Base-by-base conservation (phyloP, 2,797 vertebrate species). In the Setipinna tenuifilis region DNA sequence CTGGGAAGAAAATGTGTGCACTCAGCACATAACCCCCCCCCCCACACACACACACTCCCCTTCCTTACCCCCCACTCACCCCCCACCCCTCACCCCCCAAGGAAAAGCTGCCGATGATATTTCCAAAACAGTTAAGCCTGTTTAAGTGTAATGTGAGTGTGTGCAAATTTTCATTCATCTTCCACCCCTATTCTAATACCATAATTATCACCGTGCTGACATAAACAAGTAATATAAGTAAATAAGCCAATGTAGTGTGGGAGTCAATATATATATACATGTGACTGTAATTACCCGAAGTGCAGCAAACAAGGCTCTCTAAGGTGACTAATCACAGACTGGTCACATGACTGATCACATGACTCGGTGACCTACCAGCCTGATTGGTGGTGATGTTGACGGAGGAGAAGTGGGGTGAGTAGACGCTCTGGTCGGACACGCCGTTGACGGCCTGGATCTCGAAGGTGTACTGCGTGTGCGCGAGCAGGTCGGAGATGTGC, bases 371-470 rank as follows among this genome's bases (percentile, higher is more conserved):
- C 96, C 95, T 90, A 99, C 98, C 98, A 0, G 98, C 98, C 90
- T 99, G 98, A 94, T 99, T 99, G 91, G 98, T 99, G 92, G 98
- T 99, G 94, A 99, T 99, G 92, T 99, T 99, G 87, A 99, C 97
- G 0, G 97, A 95, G 0, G 97, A 91, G 1, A 96, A 97, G 86
- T 97, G 97, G 0, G 98, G 98, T 0, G 98, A 97, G 90, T 97
- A 97, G 2, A 96, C 97, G 87, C 97, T 99, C 94, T 98, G 98
- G 93, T 99, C 97, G 0, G 98, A 99, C 85, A 99, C 98, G 0
- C 98, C 98, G 0, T 98, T 99, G 44, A 99, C 97, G 0, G 98
- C 97, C 90, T 99, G 97, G 90, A 99, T 97, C 94, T 98, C 97
- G 0, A 99, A 99, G 89, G 98, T 98, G 94, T 99, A 99, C 89